Evolutionary conservation across 2,888 invertebrate species (phyloP), one percentile per base, ranked within the genome.

Genomic region (Ennomos quercinarius): DNA sequence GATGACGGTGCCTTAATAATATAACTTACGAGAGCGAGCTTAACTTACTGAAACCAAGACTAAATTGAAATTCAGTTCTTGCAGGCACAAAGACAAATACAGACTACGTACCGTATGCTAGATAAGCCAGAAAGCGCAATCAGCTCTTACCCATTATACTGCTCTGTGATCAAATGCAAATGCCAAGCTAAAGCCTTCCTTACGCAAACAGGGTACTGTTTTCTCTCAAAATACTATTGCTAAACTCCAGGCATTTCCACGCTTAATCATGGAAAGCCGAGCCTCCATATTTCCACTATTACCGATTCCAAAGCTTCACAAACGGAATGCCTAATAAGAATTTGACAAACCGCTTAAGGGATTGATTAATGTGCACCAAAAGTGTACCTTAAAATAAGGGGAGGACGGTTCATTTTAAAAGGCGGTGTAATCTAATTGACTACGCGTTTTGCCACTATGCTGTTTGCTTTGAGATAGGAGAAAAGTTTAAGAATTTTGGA

Each of bases 301-400:
- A 64, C 63, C 60, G 52, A 66, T 66, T 64, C 63, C 66, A 69
- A 36, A 70, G 63, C 55, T 46, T 57, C 57, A 44, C 67, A 78
- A 76, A 75, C 72, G 66, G 77, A 79, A 78, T 78, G 63, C 66
- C 57, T 77, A 77, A 78, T 74, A 76, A 74, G 76, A 65, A 61
- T 61, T 69, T 73, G 71, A 73, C 70, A 72, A 73, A 70, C 69
- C 56, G 64, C 64, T 70, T 68, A 59, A 62, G 59, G 63, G 47
- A 52, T 59, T 39, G 41, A 47, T 35, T 27, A 8, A 42, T 42
- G 10, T 57, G 62, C 47, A 43, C 57, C 35, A 70, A 54, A n/a
- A 66, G 59, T 64, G 9, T 8, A 67, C 68, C 64, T 51, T 71
- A 63, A 13, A 5, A 0, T 8, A 10, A 13, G 0, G 47, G 17